Evolutionary conservation across 2,113 vertebrate genomes (phyloP).

Genomic region (Choloepus hoffmanni): DNA sequence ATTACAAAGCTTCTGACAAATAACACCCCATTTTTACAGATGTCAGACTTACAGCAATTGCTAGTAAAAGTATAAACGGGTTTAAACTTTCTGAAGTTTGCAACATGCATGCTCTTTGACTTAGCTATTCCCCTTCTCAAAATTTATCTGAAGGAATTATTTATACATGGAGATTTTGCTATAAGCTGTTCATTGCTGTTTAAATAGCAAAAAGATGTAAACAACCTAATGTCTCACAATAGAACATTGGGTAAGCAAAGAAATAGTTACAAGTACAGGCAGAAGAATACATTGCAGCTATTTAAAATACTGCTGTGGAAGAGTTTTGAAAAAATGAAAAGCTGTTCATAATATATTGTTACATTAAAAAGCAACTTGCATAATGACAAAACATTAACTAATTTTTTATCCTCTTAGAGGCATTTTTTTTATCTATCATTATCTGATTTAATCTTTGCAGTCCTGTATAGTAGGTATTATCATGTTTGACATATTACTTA

Average conservation of each 20-base stretch:
- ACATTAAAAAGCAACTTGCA: not conserved
- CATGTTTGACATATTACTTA: not conserved
- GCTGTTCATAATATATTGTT: not conserved
- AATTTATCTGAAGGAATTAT: slow-evolving; percentile 2
- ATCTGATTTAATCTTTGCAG: not conserved
- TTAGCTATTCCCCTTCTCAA: not conserved
- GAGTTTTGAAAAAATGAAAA: not conserved
- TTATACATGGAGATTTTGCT: not conserved
- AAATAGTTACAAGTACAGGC: not conserved
- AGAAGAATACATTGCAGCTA: not conserved
- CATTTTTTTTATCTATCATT: not conserved
- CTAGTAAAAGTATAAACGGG: not conserved
- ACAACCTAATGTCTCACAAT: not conserved
- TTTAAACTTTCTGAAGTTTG: slow-evolving; percentile 28
- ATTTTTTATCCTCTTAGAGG: slow-evolving; percentile 9
- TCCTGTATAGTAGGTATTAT: not conserved
- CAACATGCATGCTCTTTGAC: not conserved
- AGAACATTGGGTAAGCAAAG: not conserved
- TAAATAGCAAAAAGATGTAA: not conserved
- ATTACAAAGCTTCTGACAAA: slow-evolving; percentile 36
- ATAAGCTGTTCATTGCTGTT: slow-evolving; percentile 13
- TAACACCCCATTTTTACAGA: not conserved
- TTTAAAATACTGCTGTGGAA: not conserved
- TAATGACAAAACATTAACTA: not conserved
- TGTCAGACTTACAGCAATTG: not conserved